Base-by-base conservation (phyloP, 2,888 invertebrate genomes). In the Coremacera marginata region DNA sequence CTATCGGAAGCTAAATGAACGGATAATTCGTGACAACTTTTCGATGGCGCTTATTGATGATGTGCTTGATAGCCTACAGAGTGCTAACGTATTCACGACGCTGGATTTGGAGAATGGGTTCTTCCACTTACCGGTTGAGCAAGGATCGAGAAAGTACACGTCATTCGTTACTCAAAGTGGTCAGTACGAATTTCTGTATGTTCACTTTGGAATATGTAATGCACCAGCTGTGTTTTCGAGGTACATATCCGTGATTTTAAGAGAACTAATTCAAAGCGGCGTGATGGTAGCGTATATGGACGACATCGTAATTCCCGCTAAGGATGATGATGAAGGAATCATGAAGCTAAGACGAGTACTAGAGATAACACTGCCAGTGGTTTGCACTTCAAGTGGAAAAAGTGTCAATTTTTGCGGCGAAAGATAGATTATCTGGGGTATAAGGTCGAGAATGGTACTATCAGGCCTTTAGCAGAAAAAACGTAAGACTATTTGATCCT, bases 21-120 rank as follows among this genome's bases (percentile, higher is more conserved):
- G 75, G 25, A 75, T 78, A 19, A 51, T 71, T 7, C 57, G 71
- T 31, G 78, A 79, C 25, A 88, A 89, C 5, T 72, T 87, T 7
- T 65, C 78, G 8, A 71, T 80, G 75, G 65, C 73, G 0, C 5
- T 78, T 2, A 78, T 80, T 27, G 78, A 77, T 27, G 77, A 80
- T 16, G 44, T 75, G 1, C 7, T 78, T 0, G 78, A 79, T 4
- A 16, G 16, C 7, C 65, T 80, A 27, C 75, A 79, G 37, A 52
- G 52, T 4, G 79, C 60, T 5, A 34, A 34, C 4, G 52, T 77
- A 5, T 78, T 76, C 51, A 79, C 75, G 2, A 77, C 77, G 4
- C 57, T 76, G 7, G 79, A 78, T 60, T 68, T 78, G n/a, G 62
- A 63, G 0, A 76, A 71, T 68, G 68, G 72, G 1, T 79, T 79